These are phyloP conservation scores for Anhinga anhinga DNA, from an alignment of 2,113 vertebrate species.

Conservation along the genomic window DNA sequence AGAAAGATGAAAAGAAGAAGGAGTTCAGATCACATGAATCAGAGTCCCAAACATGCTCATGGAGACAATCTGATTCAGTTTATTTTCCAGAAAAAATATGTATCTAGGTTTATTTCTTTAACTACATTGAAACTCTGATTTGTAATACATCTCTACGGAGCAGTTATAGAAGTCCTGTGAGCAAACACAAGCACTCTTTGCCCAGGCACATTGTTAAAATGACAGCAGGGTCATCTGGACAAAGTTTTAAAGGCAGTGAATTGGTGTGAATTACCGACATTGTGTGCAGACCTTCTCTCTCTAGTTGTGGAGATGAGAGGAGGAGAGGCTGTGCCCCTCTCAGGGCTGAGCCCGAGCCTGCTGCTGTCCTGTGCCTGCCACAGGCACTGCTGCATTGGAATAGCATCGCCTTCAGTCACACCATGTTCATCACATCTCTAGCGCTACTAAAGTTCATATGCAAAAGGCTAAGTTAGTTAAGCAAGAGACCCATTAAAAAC, in stretches of 20 bases:
- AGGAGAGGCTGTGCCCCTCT: background rate
- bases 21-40: background rate
- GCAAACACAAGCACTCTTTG: background rate
- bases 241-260: background rate
- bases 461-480: background rate
- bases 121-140: background rate
- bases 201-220: background rate
- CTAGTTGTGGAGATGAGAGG: background rate
- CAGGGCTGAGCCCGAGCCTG: background rate
- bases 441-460: background rate
- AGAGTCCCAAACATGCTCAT: background rate
- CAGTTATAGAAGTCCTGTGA: background rate
- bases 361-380: background rate
- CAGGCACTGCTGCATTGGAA: background rate
- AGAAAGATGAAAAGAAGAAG: background rate
- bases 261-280: background rate
- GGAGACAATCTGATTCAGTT: background rate
- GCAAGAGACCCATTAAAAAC: background rate
- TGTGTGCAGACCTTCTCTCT: background rate
- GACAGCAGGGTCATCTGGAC: background rate
- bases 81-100: background rate
- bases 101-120: background rate
- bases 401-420: fast-evolving
- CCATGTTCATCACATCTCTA: fast-evolving
- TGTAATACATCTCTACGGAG: background rate